Evolutionary conservation across 2,888 invertebrate species (phyloP), one percentile per base, ranked within the genome.

Genomic region (Agonopterix alstromeriana): DNA sequence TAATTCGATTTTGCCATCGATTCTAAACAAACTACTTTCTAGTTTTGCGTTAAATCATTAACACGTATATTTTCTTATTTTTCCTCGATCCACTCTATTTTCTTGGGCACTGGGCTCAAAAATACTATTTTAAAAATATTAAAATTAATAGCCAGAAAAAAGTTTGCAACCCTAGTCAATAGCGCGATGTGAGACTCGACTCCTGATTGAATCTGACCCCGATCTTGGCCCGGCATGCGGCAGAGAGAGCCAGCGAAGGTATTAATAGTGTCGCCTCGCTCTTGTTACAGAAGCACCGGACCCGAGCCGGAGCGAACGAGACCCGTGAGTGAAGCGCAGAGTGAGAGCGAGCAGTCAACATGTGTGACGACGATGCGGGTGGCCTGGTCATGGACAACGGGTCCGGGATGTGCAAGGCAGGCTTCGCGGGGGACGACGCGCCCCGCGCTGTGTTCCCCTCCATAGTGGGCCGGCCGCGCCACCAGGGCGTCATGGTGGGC

Each of bases 361-460:
- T 96, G 96, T 96, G 95, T 92, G 97, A 97, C 93, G 97, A 97
- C 88, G 97, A 97, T 90, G 96, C 97, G 91, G 96, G 97, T 85
- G 95, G 95, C 81, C 92, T 95, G 82, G 95, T 95, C 77, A 94
- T 95, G 85, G 97, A 97, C 93, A 97, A 97, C 90, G 97, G 97
- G 70, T 97, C 97, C 90, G 97, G 97, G 82, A 96, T 97, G 95
- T 96, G 96, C 93, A 97, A 97, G 86, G 97, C 97, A 78, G 97
- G 97, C 63, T 97, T 97, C 90, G 96, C 97, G 77, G 97, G 97
- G 62, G 97, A 97, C 82, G 97, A 97, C 88, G 96, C 96, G 53
- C 97, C 97, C 58, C 93, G 96, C 69, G 96, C 97, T 82, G 97
- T 97, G 76, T 98, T 98, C 91, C 97, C 97, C 56, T 96, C 96